Base-by-base conservation (phyloP, 2,888 invertebrate species). In the Melanophora roralis region DNA sequence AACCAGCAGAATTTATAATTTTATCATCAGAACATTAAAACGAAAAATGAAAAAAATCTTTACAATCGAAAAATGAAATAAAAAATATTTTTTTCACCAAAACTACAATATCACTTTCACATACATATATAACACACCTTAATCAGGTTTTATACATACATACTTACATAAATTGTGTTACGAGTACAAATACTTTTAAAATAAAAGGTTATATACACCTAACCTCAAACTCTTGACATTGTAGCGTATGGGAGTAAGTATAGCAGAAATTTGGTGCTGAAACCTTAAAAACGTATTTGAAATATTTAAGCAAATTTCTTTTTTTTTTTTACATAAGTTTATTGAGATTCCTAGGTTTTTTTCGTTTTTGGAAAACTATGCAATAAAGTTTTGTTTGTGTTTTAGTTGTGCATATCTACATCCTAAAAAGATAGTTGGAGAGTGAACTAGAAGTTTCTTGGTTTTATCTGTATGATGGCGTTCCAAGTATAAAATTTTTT, bases 291-390 rank as follows among this genome's bases (percentile, higher is more conserved):
- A 79, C 64, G 64, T 59, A 69, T 53, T 65, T 65, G 36, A 74
- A 74, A 79, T 79, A 65, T 64, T 74, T 79, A 79, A 79, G 69
- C 74, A 69, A 59, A 79, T 74, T 27, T 64, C 43, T 53, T 55
- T 64, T 62, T 51, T 32, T 64, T 62, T 51, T 32, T 59, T 71
- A 74, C 74, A 74, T 79, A 69, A 65, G 69, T 60, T 19, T 64
- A 59, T 74, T 78, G 59, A 49, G 27, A 47, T 68, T 57, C 47
- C 57, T 53, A 38, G 14, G 34, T n/a, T 23, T 40, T 51, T 51
- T 59, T 27, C 2, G 2, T 40, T 23, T 11, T 12, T 27, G 6
- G 27, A 27, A 27, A 27, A 27, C 3, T 27, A 27, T 27, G 27
- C 27, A 27, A 27, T 27, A 6, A 27, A 27, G 9, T 5, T 45